A percentile compares a stretch with the other conserved stretches of the same genome.
phyloP scores from a whole-genome alignment of 2,888 invertebrate genomes.

The Mimumesa dahlbomi region DNA sequence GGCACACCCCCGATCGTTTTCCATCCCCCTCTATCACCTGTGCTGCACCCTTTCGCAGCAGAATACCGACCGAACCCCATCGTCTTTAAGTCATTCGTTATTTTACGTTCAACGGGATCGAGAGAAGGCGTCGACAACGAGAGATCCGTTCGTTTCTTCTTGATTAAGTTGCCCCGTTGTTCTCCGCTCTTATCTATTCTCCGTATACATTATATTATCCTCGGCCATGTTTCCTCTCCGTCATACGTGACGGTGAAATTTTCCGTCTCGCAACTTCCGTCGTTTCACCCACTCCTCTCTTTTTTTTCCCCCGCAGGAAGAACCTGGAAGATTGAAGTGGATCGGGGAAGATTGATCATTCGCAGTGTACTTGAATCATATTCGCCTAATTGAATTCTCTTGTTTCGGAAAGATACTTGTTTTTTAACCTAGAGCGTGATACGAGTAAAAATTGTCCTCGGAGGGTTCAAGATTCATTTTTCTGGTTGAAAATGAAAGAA shows the following conservation, averaged over 20 bases:
- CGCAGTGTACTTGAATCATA: too few species aligned
- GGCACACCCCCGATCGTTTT: background rate
- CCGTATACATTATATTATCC: conserved; percentile 8
- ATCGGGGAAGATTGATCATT: background rate
- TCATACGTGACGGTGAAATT: background rate
- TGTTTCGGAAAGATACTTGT: too few species aligned
- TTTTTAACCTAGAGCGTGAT: too few species aligned
- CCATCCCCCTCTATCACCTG: background rate
- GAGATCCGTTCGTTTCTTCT: conserved; percentile 48
- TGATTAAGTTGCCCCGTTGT: conserved; percentile 48
- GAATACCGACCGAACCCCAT: conserved; percentile 15
- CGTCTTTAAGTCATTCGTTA: too few species aligned
- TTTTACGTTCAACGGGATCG: conserved; percentile 33
- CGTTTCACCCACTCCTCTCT: background rate
- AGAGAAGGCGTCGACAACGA: background rate
- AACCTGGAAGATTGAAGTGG: background rate
- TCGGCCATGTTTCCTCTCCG: background rate
- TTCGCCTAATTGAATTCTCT: too few species aligned
- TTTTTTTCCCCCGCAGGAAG: background rate
- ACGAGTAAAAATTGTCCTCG: too few species aligned
- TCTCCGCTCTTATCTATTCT: background rate
- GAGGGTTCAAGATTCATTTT: too few species aligned
- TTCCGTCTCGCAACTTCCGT: background rate
- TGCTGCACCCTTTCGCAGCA: conserved; percentile 4
- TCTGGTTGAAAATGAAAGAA: too few species aligned